Base-by-base conservation (phyloP, 2,888 invertebrate genomes). In the Cartodere bifasciata region DNA sequence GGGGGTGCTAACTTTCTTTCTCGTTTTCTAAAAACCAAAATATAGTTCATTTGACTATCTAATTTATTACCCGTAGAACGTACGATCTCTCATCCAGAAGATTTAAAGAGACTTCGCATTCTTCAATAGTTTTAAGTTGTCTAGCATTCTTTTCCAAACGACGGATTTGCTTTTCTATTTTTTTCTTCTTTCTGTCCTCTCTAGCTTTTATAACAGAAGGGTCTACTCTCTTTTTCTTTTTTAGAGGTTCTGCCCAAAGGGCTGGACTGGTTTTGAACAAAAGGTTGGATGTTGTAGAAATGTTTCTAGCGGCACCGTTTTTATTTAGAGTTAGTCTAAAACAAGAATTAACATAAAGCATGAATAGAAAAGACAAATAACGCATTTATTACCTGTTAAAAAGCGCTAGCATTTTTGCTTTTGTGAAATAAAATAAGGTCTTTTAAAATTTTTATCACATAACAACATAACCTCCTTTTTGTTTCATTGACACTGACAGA, bases 81-180 rank as follows among this genome's bases (percentile, higher is more conserved):
- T 65, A 83, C 84, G 64, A 55, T 46, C 65, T 63, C 49, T 78
- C 68, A 46, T 80, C 75, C 12, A 73, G 47, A 10, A 90, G 50
- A 33, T 68, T 63, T 12, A 75, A 47, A 0, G 86, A 75, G 5
- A 82, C 65, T 58, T 91, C 85, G 40, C 81, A 55, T 63, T 97
- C 97, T 32, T 81, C 80, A 23, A 97, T 70, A 0, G 95, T 92
- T 58, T 95, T 97, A 28, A 90, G 56, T 52, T 88, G 86, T 16
- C 75, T 67, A 0, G 83, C 73, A 62, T 76, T 73, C 53, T 78
- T 88, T 53, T 88, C 77, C 36, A 95, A 58, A 40, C 75, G 68
- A 29, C 80, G 66, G 40, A 95, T 92, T 54, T 78, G 79, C 53
- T 87, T 92, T 54, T 91, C 91, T 2, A 97, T 42, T 56, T 79